These are phyloP conservation scores for Luidia sarsii DNA, from an alignment of 53 echinoderm and acorn worm species.

Conservation along the genomic window DNA sequence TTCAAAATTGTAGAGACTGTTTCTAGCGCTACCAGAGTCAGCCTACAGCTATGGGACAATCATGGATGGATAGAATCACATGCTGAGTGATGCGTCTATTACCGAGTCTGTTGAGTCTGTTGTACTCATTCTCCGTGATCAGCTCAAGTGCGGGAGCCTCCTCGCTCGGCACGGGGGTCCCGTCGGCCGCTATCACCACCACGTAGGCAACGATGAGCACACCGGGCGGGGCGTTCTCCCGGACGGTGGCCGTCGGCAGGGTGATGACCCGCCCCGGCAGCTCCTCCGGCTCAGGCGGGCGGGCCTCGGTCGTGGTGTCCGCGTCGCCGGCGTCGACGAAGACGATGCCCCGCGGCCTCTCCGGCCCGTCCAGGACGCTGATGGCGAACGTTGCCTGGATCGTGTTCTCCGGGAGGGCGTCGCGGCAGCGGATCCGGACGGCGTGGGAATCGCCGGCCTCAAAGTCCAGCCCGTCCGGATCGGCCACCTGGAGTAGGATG, in stretches of 20 bases:
- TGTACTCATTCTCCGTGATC: slow-evolving; percentile 54
- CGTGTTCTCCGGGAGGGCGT: slow-evolving; percentile 47
- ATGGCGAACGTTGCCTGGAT: slow-evolving; percentile 37
- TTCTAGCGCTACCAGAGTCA: too few relatives aligned
- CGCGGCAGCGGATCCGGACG: slow-evolving; percentile 43
- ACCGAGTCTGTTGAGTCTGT: slow-evolving; percentile 21
- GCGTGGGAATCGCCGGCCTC: neutral
- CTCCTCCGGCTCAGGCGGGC: slow-evolving; percentile 10
- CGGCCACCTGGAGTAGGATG: slow-evolving; percentile 55
- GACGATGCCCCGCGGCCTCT: slow-evolving; percentile 50
- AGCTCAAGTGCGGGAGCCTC: slow-evolving; percentile 18
- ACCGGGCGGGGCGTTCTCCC: slow-evolving; percentile 35
- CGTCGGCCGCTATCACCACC: slow-evolving; percentile 36
- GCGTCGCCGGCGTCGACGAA: slow-evolving; percentile 48
- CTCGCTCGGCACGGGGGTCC: neutral
- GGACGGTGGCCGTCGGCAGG: slow-evolving; percentile 45
- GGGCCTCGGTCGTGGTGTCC: slow-evolving; percentile 31
- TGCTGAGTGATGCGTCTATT: neutral
- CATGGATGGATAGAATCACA: too few relatives aligned
- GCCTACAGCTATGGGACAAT: too few relatives aligned
- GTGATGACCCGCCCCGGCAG: slow-evolving; percentile 37
- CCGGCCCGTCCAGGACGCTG: slow-evolving; percentile 46
- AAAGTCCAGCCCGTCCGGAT: slow-evolving; percentile 29
- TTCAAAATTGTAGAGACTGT: too few relatives aligned
- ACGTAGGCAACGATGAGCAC: slow-evolving; percentile 49